Percentiles rank a stretch among this genome's conserved stretches.
These are phyloP conservation scores for Drosophila auraria DNA, from an alignment of 1,140 invertebrate species.

Conservation along the genomic window DNA sequence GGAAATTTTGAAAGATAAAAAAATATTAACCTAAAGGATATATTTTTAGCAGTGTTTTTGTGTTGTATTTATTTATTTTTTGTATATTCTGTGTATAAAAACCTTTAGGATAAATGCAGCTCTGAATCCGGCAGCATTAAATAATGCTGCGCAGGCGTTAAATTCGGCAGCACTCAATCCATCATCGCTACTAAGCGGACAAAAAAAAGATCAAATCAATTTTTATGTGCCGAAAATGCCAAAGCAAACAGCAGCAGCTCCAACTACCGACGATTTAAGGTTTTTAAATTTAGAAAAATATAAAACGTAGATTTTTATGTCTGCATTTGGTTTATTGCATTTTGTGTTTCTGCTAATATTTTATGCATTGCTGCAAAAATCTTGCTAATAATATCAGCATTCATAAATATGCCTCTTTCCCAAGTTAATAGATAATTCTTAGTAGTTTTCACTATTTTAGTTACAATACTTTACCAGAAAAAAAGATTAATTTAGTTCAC, in stretches of 20 bases:
- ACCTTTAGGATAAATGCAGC: slow-evolving; percentile 78
- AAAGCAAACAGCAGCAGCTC: slow-evolving; percentile 51
- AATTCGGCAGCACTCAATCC: slow-evolving; percentile 81
- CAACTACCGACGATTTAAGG: slow-evolving; percentile 69
- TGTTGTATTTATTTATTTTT: slow-evolving; percentile 42
- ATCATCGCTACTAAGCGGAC: slow-evolving; percentile 70
- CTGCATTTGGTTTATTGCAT: slow-evolving; percentile 60
- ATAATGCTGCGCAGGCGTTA: slow-evolving; percentile 79
- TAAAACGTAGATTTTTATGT: slow-evolving; percentile 37
- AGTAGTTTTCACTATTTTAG: slow-evolving; percentile 10
- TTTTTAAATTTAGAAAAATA: slow-evolving; percentile 70
- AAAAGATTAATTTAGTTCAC: background rate
- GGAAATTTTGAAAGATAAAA: background rate
- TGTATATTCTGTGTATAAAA: slow-evolving; percentile 49
- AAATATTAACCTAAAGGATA: slow-evolving; percentile 1
- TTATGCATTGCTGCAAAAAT: slow-evolving; percentile 43
- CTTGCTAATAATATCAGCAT: slow-evolving; percentile 24
- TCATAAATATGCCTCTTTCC: slow-evolving; percentile 38
- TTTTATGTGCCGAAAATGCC: slow-evolving; percentile 81
- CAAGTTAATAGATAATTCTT: slow-evolving; percentile 19
- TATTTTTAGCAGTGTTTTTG: slow-evolving; percentile 16
- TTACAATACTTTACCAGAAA: background rate
- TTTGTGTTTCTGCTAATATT: slow-evolving; percentile 55
- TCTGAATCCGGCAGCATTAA: slow-evolving; percentile 77
- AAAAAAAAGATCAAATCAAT: slow-evolving; percentile 80